Conservation (phyloP, 2,797 vertebrate species). For the Falco rusticolus region DNA sequence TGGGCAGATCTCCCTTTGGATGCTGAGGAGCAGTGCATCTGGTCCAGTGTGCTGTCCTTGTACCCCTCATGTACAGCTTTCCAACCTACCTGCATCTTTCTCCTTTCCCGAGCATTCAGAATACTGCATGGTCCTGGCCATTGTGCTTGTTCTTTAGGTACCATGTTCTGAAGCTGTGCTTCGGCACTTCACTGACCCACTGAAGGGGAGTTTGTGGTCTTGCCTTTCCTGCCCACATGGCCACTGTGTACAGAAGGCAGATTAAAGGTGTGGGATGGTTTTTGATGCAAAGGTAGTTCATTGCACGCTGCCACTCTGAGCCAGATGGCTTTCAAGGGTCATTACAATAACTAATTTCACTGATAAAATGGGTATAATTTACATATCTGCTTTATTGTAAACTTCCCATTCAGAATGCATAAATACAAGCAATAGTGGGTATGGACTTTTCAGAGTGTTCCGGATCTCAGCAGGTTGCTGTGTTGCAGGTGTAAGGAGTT, state of each 20-base stretch:
- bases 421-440: neutral
- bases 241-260: neutral
- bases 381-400: neutral
- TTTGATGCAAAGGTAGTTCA: neutral
- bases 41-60: accelerated
- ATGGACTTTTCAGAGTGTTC: neutral
- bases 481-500: neutral
- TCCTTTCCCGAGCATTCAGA: neutral
- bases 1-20: neutral
- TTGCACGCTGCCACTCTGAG: neutral
- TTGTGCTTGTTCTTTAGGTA: neutral
- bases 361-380: neutral
- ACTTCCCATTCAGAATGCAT: neutral
- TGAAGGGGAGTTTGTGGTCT: neutral
- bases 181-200: neutral
- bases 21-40: neutral
- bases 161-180: neutral
- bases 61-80: neutral
- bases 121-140: neutral
- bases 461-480: neutral
- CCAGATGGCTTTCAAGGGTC: neutral
- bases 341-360: neutral
- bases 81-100: neutral
- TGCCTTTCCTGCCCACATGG: neutral
- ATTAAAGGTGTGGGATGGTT: neutral